Percentiles rank a stretch among this genome's conserved stretches.
These are phyloP conservation scores for Australoheros scitulus DNA, from an alignment of 2,113 vertebrate genomes.

Conservation along the genomic window DNA sequence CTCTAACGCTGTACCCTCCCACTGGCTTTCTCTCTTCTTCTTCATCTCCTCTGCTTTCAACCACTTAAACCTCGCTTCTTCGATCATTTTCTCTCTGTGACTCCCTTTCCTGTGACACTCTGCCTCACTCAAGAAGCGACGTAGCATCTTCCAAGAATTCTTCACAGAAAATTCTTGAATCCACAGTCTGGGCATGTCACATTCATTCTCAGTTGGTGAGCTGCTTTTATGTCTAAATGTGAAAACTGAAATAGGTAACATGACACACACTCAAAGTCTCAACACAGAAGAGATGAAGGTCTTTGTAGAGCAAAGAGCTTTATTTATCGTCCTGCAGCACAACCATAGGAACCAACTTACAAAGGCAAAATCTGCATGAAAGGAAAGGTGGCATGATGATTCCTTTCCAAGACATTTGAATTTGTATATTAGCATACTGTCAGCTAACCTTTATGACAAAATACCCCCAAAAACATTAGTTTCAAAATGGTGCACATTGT, in stretches of 20 bases:
- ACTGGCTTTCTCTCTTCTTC: background rate
- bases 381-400: background rate
- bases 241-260: background rate
- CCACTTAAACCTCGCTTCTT: conserved; percentile 3
- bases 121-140: background rate
- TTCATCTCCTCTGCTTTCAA: background rate
- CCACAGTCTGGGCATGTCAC: background rate
- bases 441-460: background rate
- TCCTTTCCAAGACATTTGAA: background rate
- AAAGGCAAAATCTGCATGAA: background rate
- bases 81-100: background rate
- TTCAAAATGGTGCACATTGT: background rate
- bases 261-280: background rate
- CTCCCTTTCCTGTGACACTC: background rate
- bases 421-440: background rate
- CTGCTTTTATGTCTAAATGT: conserved; percentile 17
- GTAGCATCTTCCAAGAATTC: background rate
- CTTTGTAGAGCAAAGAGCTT: background rate
- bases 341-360: background rate
- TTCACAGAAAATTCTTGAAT: background rate
- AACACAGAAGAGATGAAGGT: background rate
- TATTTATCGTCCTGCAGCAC: background rate
- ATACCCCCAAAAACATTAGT: background rate
- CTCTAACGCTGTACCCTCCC: conserved; percentile 17
- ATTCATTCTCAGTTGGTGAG: background rate